Base-by-base conservation (phyloP, 1,140 invertebrate genomes). In the Muscidifurax raptorellus region DNA sequence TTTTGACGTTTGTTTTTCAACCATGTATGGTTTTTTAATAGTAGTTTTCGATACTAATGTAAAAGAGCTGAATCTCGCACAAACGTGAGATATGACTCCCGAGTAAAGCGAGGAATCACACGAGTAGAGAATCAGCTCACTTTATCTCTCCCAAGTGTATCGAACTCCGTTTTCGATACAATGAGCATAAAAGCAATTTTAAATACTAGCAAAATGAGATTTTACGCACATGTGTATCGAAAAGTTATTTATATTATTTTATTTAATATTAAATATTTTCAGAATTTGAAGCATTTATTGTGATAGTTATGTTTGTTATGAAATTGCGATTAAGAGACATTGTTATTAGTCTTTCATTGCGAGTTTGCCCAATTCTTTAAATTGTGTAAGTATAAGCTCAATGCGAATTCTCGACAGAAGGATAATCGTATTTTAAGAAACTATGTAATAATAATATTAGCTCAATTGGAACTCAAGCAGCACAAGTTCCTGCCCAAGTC, bases 401-500 rank as follows among this genome's bases (percentile, higher is more conserved):
- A 80, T 25, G 18, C 36, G 25, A 69, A 67, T 69, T 13, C 9
- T 67, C 12, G 1, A 69, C 25, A 44, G 28, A 52, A 82, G 32
- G 15, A 25, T 28, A 72, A 4, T 22, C 13, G 66, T 69, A 74
- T 40, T n/a, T 22, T 40, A 40, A 74, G 32, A 36, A 75, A 44
- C 7, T 44, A 13, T 44, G 22, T 80, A 71, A 74, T 22, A 59
- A 71, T 80, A 25, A 36, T 18, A 76, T 83, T 83, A 86, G 80
- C 75, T 82, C 40, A 40, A 67, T 59, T 82, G 77, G 80, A 82
- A 86, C 59, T 28, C 6, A 72, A 79, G 36, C 22, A 86, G 77
- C 81, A 86, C 82, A 80, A 77, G 78, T 78, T 80, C 71, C 76
- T 86, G 69, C 44, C 52, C 85, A 83, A 71, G 36, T 83, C 71